These are phyloP conservation scores for Keiferia lycopersicella DNA, from an alignment of 2,888 invertebrate genomes.

Conservation along the genomic window DNA sequence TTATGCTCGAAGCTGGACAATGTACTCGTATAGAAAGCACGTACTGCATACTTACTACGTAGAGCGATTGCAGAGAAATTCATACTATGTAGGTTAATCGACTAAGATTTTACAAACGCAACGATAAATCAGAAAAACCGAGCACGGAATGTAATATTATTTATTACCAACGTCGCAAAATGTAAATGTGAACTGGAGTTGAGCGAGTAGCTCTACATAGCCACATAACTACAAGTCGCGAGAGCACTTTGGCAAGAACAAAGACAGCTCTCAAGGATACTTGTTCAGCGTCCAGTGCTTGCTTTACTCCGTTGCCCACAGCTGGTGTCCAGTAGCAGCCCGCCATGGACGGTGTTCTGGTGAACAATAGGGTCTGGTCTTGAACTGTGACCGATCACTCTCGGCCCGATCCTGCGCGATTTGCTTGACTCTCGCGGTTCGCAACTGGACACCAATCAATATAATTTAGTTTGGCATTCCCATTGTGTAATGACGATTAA, in stretches of 20 bases:
- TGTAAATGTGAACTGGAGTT: slow-evolving; percentile 14
- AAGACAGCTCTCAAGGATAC: slow-evolving; percentile 17
- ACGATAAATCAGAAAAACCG: slow-evolving; percentile 4
- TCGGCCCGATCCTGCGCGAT: slow-evolving; percentile 26
- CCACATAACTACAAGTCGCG: slow-evolving; percentile 1
- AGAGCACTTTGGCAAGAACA: slow-evolving; percentile 8
- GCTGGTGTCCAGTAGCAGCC: too few species aligned
- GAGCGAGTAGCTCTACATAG: slow-evolving; percentile 4
- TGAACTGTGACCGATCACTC: slow-evolving; percentile 34
- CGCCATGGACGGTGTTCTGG: not conserved
- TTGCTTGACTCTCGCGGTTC: slow-evolving; percentile 34
- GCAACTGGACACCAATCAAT: slow-evolving; percentile 28
- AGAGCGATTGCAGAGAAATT: not conserved
- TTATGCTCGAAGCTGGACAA: not conserved
- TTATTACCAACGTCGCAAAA: slow-evolving; percentile 15
- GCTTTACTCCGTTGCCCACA: not conserved
- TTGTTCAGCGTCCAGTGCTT: not conserved
- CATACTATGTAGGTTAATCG: slow-evolving; percentile 8
- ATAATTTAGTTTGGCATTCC: slow-evolving; percentile 9
- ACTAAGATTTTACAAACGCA: not conserved
- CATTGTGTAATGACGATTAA: not conserved
- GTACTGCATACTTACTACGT: not conserved
- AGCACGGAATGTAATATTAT: slow-evolving; percentile 12
- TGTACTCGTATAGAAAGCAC: not conserved
- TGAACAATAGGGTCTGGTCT: slow-evolving; percentile 26